Conservation (phyloP, 1,140 invertebrate genomes). For the Brachionus calyciflorus region DNA sequence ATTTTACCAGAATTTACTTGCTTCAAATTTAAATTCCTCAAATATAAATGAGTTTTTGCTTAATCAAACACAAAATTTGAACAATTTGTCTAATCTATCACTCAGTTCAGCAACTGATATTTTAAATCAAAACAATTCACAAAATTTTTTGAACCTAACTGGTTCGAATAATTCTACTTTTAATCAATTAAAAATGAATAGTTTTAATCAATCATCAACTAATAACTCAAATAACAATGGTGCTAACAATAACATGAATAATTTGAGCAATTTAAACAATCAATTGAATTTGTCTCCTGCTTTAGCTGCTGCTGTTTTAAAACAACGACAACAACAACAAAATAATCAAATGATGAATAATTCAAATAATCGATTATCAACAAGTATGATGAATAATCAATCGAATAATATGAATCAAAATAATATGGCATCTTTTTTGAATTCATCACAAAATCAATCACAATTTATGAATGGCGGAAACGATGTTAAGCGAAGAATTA, state of each 20-base stretch:
- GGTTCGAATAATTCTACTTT: neutral
- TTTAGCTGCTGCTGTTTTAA: conserved; percentile 10
- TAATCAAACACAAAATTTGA: neutral
- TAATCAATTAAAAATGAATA: conserved; percentile 33
- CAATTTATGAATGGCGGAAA: neutral
- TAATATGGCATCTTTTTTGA: conserved; percentile 18
- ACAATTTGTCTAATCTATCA: conserved; percentile 25
- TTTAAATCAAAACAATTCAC: conserved; percentile 17
- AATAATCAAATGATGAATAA: conserved; percentile 15
- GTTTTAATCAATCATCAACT: neutral
- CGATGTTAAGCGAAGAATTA: conserved; percentile 25
- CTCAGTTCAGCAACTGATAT: neutral
- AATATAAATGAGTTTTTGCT: neutral
- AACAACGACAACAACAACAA: neutral
- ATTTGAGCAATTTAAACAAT: neutral
- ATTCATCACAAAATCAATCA: neutral
- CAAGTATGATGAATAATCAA: neutral
- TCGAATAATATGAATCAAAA: conserved; percentile 12
- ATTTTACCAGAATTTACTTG: conserved; percentile 4
- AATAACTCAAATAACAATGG: neutral
- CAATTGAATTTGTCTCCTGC: neutral
- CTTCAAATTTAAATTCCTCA: neutral
- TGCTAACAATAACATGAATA: too few species aligned
- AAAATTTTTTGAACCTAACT: conserved; percentile 26
- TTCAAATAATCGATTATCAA: neutral